These are phyloP conservation scores for Actias luna DNA, from an alignment of 2,888 invertebrate species.

Conservation along the genomic window DNA sequence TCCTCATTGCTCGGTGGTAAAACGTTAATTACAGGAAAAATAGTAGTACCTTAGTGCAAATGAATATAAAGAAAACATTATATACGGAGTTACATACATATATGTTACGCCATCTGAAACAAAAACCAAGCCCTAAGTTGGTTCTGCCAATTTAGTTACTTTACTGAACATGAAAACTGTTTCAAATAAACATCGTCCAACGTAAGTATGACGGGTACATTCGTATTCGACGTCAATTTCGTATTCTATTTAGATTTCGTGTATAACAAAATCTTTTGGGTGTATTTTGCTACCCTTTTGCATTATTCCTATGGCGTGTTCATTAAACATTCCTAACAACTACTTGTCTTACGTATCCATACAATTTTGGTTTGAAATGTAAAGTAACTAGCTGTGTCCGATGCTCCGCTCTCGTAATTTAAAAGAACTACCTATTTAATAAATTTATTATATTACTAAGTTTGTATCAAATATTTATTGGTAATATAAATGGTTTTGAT, in stretches of 20 bases:
- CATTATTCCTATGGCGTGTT: background rate
- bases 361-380: background rate
- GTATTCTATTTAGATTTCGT: background rate
- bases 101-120: background rate
- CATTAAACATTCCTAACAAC: background rate
- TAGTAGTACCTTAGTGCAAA: too few species aligned
- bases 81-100: background rate
- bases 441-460: too few species aligned
- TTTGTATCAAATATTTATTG: too few species aligned
- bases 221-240: background rate
- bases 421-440: too few species aligned
- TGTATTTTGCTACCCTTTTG: background rate
- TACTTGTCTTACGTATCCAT: background rate
- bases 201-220: background rate
- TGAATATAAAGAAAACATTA: background rate
- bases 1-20: too few species aligned
- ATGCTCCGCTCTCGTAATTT: too few species aligned
- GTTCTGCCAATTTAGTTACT: background rate
- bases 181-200: slow-evolving; percentile 2
- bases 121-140: background rate
- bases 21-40: background rate
- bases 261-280: background rate
- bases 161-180: slow-evolving; percentile 4
- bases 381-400: background rate
- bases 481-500: too few species aligned